A percentile compares a stretch with the other conserved stretches of the same genome.
These are phyloP conservation scores for Brienomyrus longianalis DNA, from an alignment of 2,113 vertebrate genomes.

Conservation along the genomic window DNA sequence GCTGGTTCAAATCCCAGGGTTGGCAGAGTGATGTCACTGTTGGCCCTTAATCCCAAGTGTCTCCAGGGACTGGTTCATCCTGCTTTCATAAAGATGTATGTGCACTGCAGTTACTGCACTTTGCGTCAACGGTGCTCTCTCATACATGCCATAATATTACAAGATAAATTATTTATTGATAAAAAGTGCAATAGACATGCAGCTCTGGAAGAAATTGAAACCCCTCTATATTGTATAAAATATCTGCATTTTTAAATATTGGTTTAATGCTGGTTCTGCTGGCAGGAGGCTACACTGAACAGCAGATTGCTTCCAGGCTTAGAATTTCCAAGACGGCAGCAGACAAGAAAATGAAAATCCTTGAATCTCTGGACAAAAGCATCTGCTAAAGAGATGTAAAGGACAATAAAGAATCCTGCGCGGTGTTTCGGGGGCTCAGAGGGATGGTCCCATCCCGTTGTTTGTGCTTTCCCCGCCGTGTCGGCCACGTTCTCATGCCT, in stretches of 20 bases:
- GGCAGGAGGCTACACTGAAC: no score
- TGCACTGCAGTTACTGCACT: neutral
- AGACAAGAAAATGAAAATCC: neutral
- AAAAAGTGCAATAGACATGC: neutral
- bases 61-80: neutral
- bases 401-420: neutral
- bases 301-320: no score
- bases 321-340: no score
- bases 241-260: no score
- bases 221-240: no score
- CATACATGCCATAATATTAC: neutral
- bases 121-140: neutral
- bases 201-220: no score
- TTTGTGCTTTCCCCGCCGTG: neutral
- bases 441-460: neutral
- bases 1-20: neutral
- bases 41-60: neutral
- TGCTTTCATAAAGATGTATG: neutral
- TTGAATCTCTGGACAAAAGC: neutral
- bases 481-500: neutral
- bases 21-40: neutral
- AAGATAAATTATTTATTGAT: neutral
- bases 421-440: neutral
- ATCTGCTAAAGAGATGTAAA: neutral
- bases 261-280: no score